Conservation (phyloP, 2,113 vertebrate genomes). For the Oxygymnocypris stewartii region DNA sequence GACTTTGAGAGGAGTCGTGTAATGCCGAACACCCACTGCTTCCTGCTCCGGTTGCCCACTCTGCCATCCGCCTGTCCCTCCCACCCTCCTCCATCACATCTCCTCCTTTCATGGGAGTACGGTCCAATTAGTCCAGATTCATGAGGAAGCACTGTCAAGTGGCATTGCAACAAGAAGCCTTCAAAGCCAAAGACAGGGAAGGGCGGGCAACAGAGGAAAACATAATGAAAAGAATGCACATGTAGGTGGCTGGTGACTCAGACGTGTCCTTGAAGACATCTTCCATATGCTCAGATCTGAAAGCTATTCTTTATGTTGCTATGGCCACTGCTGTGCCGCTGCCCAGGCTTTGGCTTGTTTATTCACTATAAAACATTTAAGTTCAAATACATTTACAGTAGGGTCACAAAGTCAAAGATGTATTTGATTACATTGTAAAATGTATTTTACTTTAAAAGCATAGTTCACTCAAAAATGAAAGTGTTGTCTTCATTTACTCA, state of each 20-base stretch:
- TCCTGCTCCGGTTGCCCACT: conserved; percentile 1
- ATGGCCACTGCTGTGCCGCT: neutral
- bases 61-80: conserved; percentile 4
- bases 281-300: neutral
- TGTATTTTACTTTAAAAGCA: too few relatives aligned
- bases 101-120: conserved; percentile 34
- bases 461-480: too few relatives aligned
- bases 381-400: neutral
- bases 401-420: neutral
- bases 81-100: conserved; percentile 29
- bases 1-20: neutral
- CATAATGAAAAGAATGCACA: conserved; percentile 10
- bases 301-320: neutral
- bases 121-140: conserved; percentile 56
- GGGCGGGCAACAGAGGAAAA: conserved; percentile 12
- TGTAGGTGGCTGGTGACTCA: conserved; percentile 26
- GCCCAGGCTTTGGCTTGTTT: neutral
- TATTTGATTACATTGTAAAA: too few relatives aligned
- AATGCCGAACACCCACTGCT: conserved; percentile 6
- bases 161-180: conserved; percentile 30
- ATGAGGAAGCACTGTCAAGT: conserved; percentile 42
- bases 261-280: neutral
- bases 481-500: too few relatives aligned
- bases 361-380: neutral
- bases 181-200: conserved; percentile 36